Evolutionary conservation across 2,888 invertebrate species (phyloP).

Genomic region (Perizoma flavofasciatum): DNA sequence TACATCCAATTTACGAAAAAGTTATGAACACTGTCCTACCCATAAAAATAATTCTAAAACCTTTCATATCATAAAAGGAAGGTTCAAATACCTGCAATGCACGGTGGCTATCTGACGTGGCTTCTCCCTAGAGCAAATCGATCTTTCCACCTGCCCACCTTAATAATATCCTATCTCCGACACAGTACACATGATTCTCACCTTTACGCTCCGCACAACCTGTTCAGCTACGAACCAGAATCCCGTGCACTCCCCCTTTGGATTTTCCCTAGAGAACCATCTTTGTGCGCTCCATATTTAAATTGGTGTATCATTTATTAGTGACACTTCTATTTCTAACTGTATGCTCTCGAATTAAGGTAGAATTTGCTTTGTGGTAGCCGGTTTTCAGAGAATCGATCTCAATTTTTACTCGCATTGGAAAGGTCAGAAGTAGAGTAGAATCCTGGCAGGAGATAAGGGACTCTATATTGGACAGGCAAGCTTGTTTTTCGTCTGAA

Average conservation of each 20-base stretch:
- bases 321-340: conserved; percentile 42
- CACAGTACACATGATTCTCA: conserved; percentile 43
- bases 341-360: conserved; percentile 23
- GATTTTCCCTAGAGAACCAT: conserved; percentile 83
- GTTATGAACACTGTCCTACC: background rate
- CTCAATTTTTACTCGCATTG: conserved; percentile 53
- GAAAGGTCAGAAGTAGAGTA: conserved; percentile 51
- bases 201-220: conserved; percentile 27
- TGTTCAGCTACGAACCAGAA: conserved; percentile 42
- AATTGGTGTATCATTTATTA: conserved; percentile 71
- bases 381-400: conserved; percentile 78
- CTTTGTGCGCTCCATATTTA: conserved; percentile 77
- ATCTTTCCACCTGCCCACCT: conserved; percentile 53
- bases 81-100: conserved; percentile 28
- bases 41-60: conserved; percentile 17
- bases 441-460: conserved; percentile 36
- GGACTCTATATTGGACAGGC: conserved; percentile 35
- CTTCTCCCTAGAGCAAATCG: conserved; percentile 79
- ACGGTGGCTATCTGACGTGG: conserved; percentile 53
- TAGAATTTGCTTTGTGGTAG: conserved; percentile 36
- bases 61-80: conserved; percentile 23
- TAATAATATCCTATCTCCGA: conserved; percentile 51
- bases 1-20: conserved; percentile 18
- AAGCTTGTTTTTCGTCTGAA: conserved; percentile 43
- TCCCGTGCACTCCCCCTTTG: conserved; percentile 46